A percentile compares a stretch with the other conserved stretches of the same genome.
Conservation (phyloP, 2,888 invertebrate genomes). For the Apamea crenata region DNA sequence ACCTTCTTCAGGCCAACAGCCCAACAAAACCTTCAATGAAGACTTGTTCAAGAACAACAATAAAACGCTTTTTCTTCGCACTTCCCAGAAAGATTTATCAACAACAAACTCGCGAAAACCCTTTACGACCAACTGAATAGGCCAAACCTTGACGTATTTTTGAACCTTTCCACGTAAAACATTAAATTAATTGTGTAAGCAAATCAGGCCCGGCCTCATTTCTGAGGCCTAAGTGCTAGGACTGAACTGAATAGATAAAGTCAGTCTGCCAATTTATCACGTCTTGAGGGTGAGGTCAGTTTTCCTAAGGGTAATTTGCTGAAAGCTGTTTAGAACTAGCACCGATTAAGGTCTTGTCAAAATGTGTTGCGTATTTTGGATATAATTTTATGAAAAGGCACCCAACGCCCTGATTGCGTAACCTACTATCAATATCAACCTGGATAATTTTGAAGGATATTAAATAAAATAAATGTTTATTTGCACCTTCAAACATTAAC, state of each 20-base stretch:
- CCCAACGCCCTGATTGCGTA: too few relatives aligned
- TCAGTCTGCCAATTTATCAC: slow-evolving; percentile 32
- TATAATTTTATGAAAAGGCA: neutral
- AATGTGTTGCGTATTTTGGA: neutral
- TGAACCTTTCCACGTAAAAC: slow-evolving; percentile 34
- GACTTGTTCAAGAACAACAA: neutral
- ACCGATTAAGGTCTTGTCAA: neutral
- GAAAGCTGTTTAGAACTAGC: neutral
- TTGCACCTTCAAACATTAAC: too few relatives aligned
- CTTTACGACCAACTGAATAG: neutral
- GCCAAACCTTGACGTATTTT: slow-evolving; percentile 12
- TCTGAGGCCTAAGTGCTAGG: slow-evolving; percentile 12
- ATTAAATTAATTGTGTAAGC: slow-evolving; percentile 44
- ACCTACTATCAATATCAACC: too few relatives aligned
- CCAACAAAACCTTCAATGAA: neutral
- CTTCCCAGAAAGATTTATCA: neutral
- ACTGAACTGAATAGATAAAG: slow-evolving; percentile 40
- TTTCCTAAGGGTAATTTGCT: neutral
- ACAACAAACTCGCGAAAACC: slow-evolving; percentile 5
- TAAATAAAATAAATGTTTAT: too few relatives aligned
- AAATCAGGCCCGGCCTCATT: slow-evolving; percentile 40
- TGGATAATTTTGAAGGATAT: too few relatives aligned
- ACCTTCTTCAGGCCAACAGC: neutral
- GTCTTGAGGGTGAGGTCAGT: slow-evolving; percentile 12
- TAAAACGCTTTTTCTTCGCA: neutral